Conservation (phyloP, 2,797 vertebrate species). For the Acanthis flammea region DNA sequence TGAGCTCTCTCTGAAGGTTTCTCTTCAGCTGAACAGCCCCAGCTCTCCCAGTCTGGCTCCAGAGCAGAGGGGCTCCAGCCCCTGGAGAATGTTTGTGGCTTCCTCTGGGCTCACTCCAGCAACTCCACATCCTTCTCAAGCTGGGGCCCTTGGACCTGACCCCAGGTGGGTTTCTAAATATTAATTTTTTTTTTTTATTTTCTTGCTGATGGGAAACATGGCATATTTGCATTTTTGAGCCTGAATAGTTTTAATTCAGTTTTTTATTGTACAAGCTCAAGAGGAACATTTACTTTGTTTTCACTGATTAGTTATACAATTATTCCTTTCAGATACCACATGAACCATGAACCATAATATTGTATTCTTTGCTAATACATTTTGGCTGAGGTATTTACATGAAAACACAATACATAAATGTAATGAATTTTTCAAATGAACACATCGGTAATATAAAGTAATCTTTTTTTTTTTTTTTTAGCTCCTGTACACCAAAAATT, state of each 20-base stretch:
- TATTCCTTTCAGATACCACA: constrained; percentile 79
- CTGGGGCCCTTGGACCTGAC: background rate
- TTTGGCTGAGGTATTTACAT: constrained; percentile 78
- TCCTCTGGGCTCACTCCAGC: background rate
- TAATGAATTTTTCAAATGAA: constrained; percentile 78
- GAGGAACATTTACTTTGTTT: constrained; percentile 82
- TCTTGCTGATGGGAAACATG: constrained; percentile 66
- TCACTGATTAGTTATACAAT: constrained; percentile 81
- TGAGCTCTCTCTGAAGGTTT: background rate
- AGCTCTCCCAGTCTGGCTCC: background rate
- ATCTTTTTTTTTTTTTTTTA: constrained; percentile 14
- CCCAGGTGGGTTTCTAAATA: constrained; percentile 20
- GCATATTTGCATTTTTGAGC: constrained; percentile 82
- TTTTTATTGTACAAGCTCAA: constrained; percentile 77
- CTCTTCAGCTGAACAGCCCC: fast-evolving
- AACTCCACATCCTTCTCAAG: background rate
- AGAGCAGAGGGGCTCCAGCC: background rate
- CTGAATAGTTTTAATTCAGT: constrained; percentile 80
- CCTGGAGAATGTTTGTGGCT: background rate
- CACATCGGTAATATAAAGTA: constrained; percentile 70
- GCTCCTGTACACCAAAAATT: constrained; percentile 61
- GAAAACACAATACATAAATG: constrained; percentile 79
- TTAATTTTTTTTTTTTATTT: constrained; percentile 71
- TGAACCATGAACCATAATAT: constrained; percentile 81
- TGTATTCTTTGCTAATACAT: constrained; percentile 78